These are phyloP conservation scores for Sarcophaga peregrina DNA, from an alignment of 1,140 invertebrate species.

Conservation along the genomic window DNA sequence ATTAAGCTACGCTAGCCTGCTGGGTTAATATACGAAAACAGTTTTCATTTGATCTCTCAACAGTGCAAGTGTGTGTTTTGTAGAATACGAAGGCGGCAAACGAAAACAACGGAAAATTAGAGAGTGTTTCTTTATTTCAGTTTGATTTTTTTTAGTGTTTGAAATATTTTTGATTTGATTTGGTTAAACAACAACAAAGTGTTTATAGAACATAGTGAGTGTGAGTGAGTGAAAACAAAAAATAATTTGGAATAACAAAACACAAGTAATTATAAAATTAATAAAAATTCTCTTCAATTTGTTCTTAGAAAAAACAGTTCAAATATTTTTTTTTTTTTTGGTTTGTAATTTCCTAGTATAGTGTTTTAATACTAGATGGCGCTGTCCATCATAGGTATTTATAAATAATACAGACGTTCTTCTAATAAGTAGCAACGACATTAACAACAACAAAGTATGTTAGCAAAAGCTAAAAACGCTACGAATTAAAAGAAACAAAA, in stretches of 20 bases:
- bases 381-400: not conserved
- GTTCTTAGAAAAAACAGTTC: not conserved
- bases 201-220: no score
- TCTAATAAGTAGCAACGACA: not conserved
- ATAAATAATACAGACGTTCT: not conserved
- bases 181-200: no score
- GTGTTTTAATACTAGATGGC: not conserved
- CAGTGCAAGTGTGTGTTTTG: conserved; percentile 44
- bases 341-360: not conserved
- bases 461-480: not conserved
- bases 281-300: not conserved
- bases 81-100: conserved; percentile 12
- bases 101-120: not conserved
- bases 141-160: no score
- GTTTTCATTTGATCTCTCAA: conserved; percentile 45
- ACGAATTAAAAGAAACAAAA: not conserved
- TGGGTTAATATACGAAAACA: conserved; percentile 38
- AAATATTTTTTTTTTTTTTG: not conserved
- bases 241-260: not conserved
- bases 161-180: not conserved
- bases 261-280: not conserved
- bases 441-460: not conserved
- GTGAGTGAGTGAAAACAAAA: not conserved
- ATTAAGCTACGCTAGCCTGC: conserved; percentile 28
- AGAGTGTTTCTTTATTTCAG: not conserved